Base-by-base conservation (phyloP, 2,888 invertebrate genomes). In the Malthinus flaveolus region DNA sequence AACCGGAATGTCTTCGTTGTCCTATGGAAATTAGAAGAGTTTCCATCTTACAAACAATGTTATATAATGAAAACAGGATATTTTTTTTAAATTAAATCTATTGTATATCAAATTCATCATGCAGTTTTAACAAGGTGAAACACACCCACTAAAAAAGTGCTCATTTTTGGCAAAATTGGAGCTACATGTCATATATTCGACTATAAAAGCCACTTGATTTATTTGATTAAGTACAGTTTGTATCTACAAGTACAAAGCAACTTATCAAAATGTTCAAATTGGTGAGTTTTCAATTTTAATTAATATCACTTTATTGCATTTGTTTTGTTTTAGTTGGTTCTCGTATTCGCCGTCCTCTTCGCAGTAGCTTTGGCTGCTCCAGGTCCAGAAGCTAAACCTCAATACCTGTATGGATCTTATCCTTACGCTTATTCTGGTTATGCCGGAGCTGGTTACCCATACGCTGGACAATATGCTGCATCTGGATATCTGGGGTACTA, bases 361-460 rank as follows among this genome's bases (percentile, higher is more conserved):
- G 71, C 84, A 65, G 69, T 83, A 79, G 83, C 83, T 51, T 76
- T 82, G 70, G 84, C 83, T 46, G 79, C 81, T 70, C 83, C 84
- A 77, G 72, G 72, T 3, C 62, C 79, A 76, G 47, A 57, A 3
- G 72, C 79, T 1, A 78, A 74, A 1, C 71, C 73, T 15, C 59
- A 71, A 13, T 70, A 76, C 7, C 63, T 73, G 32, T 67, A 62
- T 50, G 65, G 73, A 7, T 76, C 75, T 7, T 44, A 72, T 52
- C 71, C 63, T 4, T 64, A 67, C 8, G 74, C 39, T 37, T 42
- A 42, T 42, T 15, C 39, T 7, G 37, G 5, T 2, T 53, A 53
- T 37, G 47, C 34, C 23, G 53, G 35, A 34, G n/a, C n/a, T n/a
- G 37, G n/a, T 8, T 37, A 37, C 37, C 37, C 37, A 37, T 37